Percentiles rank a stretch among this genome's conserved stretches.
These are phyloP conservation scores for Enoplosus armatus DNA, from an alignment of 2,797 vertebrate genomes.

Conservation along the genomic window DNA sequence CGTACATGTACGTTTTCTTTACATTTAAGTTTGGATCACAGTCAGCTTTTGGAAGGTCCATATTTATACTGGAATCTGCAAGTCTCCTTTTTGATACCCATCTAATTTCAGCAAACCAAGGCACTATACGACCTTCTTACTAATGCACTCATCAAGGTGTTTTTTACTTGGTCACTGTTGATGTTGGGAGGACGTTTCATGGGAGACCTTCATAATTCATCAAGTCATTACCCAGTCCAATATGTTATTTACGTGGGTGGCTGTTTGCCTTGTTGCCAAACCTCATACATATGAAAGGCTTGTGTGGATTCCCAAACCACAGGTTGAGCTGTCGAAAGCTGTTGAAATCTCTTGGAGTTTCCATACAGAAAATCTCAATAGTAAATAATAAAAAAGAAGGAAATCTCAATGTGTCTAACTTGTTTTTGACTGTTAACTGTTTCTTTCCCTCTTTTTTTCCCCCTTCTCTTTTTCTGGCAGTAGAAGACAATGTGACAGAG, in stretches of 20 bases:
- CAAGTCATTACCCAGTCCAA: conserved; percentile 82
- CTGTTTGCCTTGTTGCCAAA: conserved; percentile 82
- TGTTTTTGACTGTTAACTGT: conserved; percentile 85
- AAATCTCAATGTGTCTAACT: conserved; percentile 80
- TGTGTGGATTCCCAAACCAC: conserved; percentile 78
- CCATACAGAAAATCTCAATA: conserved; percentile 78
- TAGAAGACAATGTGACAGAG: conserved; percentile 92
- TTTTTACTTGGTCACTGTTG: conserved; percentile 79
- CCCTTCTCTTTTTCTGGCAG: conserved; percentile 85
- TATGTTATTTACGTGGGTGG: conserved; percentile 86
- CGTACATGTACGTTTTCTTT: conserved; percentile 15
- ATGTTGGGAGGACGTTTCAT: conserved; percentile 73
- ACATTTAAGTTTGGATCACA: conserved; percentile 35
- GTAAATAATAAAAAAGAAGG: conserved; percentile 79
- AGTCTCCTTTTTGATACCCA: conserved; percentile 44
- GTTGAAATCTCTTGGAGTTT: conserved; percentile 80
- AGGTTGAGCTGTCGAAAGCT: conserved; percentile 80
- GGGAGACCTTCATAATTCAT: conserved; percentile 84
- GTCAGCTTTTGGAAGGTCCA: conserved; percentile 13
- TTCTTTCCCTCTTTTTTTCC: conserved; percentile 69
- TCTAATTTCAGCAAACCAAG: conserved; percentile 46
- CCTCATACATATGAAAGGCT: conserved; percentile 84
- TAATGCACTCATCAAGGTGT: conserved; percentile 77
- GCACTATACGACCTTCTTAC: conserved; percentile 42
- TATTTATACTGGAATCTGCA: conserved; percentile 31